Conservation (phyloP, 2,888 invertebrate species). For the Escarpia spicata region DNA sequence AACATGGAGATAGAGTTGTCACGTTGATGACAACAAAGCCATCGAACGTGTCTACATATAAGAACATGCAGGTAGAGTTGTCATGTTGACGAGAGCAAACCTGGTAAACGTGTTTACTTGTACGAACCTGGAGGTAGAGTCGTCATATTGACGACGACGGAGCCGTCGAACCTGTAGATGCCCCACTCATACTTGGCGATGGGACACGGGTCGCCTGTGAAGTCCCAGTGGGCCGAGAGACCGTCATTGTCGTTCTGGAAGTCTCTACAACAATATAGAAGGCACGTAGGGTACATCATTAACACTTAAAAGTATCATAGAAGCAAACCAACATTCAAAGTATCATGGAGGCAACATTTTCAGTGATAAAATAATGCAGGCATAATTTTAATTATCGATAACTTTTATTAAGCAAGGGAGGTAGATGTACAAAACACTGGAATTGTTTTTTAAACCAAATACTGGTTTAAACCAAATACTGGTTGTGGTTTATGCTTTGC, state of each 20-base stretch:
- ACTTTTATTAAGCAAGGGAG: too few relatives aligned
- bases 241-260: slow-evolving; percentile 23
- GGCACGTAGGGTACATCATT: too few relatives aligned
- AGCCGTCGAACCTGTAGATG: slow-evolving; percentile 43
- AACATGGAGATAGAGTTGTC: neutral
- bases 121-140: neutral
- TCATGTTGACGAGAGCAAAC: neutral
- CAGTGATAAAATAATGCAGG: too few relatives aligned
- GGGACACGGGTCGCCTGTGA: slow-evolving; percentile 46
- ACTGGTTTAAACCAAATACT: too few relatives aligned
- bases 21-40: slow-evolving; percentile 33
- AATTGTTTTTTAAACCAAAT: too few relatives aligned
- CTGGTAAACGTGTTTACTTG: neutral
- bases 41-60: neutral
- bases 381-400: too few relatives aligned
- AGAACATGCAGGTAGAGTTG: neutral
- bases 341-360: too few relatives aligned
- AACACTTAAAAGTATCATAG: too few relatives aligned
- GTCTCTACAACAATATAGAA: neutral
- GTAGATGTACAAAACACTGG: too few relatives aligned
- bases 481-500: too few relatives aligned
- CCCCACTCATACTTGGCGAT: slow-evolving; percentile 44
- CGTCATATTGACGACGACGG: slow-evolving; percentile 1
- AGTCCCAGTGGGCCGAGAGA: slow-evolving; percentile 46
- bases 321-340: too few relatives aligned